A percentile compares a stretch with the other conserved stretches of the same genome.
These are phyloP conservation scores for Bombus balteatus DNA, from an alignment of 1,140 invertebrate species.

Conservation along the genomic window DNA sequence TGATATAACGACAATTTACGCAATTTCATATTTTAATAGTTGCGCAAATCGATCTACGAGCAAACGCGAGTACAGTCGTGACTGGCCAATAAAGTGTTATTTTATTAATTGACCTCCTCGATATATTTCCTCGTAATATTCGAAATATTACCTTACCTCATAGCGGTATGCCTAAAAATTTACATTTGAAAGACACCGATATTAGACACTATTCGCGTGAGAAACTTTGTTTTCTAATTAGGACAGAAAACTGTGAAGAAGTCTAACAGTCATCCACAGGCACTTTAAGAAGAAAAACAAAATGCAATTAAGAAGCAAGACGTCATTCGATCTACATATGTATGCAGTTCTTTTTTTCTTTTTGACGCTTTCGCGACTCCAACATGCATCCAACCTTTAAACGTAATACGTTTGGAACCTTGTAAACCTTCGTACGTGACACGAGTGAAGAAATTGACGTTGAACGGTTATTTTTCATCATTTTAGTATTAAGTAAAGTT, in stretches of 20 bases:
- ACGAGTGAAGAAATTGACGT: not conserved
- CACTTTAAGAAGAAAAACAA: slow-evolving; percentile 1
- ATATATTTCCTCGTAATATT: not conserved
- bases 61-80: not conserved
- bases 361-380: no score
- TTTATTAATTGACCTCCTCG: no score
- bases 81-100: no score
- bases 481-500: not conserved
- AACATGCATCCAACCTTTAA: not conserved
- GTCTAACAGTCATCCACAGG: not conserved
- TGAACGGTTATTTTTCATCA: not conserved
- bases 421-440: no score
- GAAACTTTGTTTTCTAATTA: slow-evolving; percentile 1
- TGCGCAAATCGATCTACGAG: not conserved
- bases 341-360: not conserved
- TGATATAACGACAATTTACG: not conserved
- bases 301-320: slow-evolving; percentile 4
- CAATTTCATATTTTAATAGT: not conserved
- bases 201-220: not conserved
- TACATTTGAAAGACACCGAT: not conserved
- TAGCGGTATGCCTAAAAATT: not conserved
- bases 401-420: no score
- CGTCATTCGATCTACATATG: not conserved
- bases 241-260: not conserved
- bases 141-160: not conserved